phyloP scores from a whole-genome alignment of 2,113 vertebrate genomes.

The Burhinus oedicnemus region DNA sequence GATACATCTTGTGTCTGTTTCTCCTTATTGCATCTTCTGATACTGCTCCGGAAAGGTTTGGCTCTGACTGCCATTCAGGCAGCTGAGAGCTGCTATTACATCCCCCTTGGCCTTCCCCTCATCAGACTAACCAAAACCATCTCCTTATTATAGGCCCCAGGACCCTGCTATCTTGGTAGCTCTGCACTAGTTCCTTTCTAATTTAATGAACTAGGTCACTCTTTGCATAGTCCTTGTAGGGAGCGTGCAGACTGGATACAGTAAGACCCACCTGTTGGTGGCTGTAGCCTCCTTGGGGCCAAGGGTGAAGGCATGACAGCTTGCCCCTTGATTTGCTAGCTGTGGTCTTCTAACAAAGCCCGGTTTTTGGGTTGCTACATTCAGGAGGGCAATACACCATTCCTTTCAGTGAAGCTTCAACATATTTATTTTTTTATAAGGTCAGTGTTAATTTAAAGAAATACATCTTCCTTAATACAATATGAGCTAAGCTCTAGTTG shows the following conservation, averaged over 20 bases:
- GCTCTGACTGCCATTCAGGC: neutral
- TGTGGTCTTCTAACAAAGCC: neutral
- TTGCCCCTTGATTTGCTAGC: neutral
- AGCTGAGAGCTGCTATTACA: neutral
- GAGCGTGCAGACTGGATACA: neutral
- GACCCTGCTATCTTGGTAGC: neutral
- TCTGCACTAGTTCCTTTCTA: neutral
- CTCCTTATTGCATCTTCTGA: neutral
- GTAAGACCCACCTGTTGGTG: neutral
- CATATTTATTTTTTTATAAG: neutral
- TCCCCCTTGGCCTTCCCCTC: neutral
- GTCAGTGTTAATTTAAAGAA: neutral
- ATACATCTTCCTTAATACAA: neutral
- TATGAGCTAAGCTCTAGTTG: neutral
- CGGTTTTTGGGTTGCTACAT: neutral
- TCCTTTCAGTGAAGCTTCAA: neutral
- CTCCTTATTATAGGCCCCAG: neutral
- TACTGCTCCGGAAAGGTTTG: neutral
- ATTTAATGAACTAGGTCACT: neutral
- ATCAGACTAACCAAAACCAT: neutral
- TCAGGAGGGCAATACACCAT: neutral
- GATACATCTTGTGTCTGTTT: neutral
- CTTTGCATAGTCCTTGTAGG: neutral
- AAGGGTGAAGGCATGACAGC: neutral
- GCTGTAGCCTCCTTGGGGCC: neutral